These are phyloP conservation scores for Chanos chanos DNA, from an alignment of 2,797 vertebrate species.

Conservation along the genomic window DNA sequence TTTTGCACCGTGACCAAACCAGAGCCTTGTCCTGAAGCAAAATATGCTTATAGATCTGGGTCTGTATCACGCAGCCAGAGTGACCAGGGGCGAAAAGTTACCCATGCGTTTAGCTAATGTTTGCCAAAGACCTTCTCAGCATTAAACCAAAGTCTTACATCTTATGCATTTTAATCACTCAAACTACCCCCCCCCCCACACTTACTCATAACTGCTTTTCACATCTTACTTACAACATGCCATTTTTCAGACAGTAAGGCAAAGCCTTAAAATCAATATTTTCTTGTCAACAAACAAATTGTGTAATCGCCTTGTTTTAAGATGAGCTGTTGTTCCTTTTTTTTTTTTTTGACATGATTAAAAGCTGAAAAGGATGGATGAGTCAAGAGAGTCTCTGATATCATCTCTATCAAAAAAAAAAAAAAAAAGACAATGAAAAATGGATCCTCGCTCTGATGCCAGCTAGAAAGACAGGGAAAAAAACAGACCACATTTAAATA, in stretches of 20 bases:
- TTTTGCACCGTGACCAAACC: background rate
- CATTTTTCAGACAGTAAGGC: slow-evolving; percentile 66
- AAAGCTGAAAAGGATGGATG: slow-evolving; percentile 79
- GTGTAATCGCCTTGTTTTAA: slow-evolving; percentile 71
- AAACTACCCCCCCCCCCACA: slow-evolving; percentile 47
- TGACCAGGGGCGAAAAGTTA: slow-evolving; percentile 18
- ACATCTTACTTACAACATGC: slow-evolving; percentile 60
- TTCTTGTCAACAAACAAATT: slow-evolving; percentile 73
- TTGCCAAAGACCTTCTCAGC: slow-evolving; percentile 56
- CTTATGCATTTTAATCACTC: slow-evolving; percentile 69
- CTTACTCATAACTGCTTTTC: slow-evolving; percentile 47
- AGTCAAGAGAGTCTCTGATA: slow-evolving; percentile 62
- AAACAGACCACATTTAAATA: slow-evolving; percentile 73
- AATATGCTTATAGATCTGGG: slow-evolving; percentile 22
- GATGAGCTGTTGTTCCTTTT: slow-evolving; percentile 54
- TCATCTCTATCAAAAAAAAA: slow-evolving; percentile 72
- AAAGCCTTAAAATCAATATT: slow-evolving; percentile 73
- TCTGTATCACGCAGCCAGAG: background rate
- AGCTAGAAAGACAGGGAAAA: slow-evolving; percentile 61
- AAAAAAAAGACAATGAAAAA: slow-evolving; percentile 68
- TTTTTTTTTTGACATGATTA: slow-evolving; percentile 62
- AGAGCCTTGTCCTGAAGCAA: slow-evolving; percentile 15
- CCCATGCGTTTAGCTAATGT: slow-evolving; percentile 30
- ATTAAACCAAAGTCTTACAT: slow-evolving; percentile 63
- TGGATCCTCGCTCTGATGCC: slow-evolving; percentile 66